Base-by-base conservation (phyloP, 2,888 invertebrate species). In the Eledona agricola region DNA sequence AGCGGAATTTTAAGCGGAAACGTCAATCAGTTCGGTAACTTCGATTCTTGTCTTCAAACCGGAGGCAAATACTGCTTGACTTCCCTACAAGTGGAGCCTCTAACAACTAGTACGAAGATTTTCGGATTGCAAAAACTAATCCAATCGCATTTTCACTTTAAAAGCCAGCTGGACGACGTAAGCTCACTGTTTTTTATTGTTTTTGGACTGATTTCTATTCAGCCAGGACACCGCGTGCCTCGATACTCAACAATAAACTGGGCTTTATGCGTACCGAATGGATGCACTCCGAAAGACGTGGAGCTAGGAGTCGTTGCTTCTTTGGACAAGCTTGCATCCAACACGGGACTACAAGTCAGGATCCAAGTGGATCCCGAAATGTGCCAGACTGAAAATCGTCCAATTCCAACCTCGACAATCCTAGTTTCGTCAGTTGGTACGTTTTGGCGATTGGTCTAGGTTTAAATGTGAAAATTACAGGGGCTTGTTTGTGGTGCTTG, bases 161-260 rank as follows among this genome's bases (percentile, higher is more conserved):
- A 77, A 60, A 87, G 85, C 71, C 83, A 82, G 68, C 73, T 87
- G 55, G 79, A 81, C 61, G 87, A 87, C 72, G 87, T 87, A 77
- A 84, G 86, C n/a, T n/a, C n/a, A n/a, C n/a, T 51, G 7, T 28
- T 40, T 15, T 3, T 31, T 31, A 1, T 9, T 25, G 26, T 9
- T 25, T 25, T 9, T 25, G n/a, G n/a, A n/a, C n/a, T n/a, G n/a
- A n/a, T 4, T 9, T 31, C 4, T 13, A 4, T 11, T 11, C 64
- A 88, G 87, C 85, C 87, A 28, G 87, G 87, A 3, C 87, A 88
- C 70, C 77, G 87, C 54, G 84, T 87, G 3, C 87, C 87, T 1
- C 78, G 85, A 55, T 87, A 82, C 64, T 83, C 84, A 2, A 80
- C 83, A 7, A 78, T 87, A 34, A 83, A 85, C 60, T 87, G 87